phyloP scores from a whole-genome alignment of 2,888 invertebrate genomes.

The Drosophila dives region DNA sequence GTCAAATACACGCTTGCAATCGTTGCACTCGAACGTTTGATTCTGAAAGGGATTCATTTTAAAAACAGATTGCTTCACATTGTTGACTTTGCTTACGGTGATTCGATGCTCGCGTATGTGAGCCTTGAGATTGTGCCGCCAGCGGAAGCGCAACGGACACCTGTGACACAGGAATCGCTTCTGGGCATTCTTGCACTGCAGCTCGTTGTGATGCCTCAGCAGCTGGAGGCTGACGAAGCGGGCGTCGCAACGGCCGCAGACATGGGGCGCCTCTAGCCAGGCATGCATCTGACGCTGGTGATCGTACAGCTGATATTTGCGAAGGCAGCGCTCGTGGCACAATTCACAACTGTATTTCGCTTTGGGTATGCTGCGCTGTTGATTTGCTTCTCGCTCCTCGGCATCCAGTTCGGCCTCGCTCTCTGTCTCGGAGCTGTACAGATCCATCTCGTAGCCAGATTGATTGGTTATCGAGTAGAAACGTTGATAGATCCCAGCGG shows the following conservation, averaged over 20 bases:
- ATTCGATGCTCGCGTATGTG: constrained; percentile 71
- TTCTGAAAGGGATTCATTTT: constrained; percentile 39
- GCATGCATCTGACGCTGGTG: constrained; percentile 78
- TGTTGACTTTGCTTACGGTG: constrained; percentile 18
- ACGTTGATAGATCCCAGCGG: constrained; percentile 68
- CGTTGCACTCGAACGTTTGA: constrained; percentile 64
- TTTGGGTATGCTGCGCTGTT: constrained; percentile 33
- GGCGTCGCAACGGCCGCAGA: constrained; percentile 86
- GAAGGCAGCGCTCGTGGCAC: constrained; percentile 73
- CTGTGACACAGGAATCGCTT: constrained; percentile 81
- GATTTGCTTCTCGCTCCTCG: constrained; percentile 30
- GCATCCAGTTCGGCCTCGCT: constrained; percentile 61
- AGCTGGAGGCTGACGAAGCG: constrained; percentile 86
- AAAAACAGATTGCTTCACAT: not conserved
- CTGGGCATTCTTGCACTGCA: constrained; percentile 82
- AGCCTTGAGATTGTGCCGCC: constrained; percentile 82
- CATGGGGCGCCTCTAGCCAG: constrained; percentile 86
- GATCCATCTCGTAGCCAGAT: constrained; percentile 82
- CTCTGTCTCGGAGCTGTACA: constrained; percentile 78
- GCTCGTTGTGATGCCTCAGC: constrained; percentile 86
- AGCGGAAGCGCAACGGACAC: constrained; percentile 82
- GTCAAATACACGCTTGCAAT: constrained; percentile 72
- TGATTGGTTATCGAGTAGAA: constrained; percentile 84
- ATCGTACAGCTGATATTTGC: constrained; percentile 82
- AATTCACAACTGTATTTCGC: constrained; percentile 77